These are phyloP conservation scores for Netelia fuscicornis DNA, from an alignment of 2,888 invertebrate genomes.

Conservation along the genomic window DNA sequence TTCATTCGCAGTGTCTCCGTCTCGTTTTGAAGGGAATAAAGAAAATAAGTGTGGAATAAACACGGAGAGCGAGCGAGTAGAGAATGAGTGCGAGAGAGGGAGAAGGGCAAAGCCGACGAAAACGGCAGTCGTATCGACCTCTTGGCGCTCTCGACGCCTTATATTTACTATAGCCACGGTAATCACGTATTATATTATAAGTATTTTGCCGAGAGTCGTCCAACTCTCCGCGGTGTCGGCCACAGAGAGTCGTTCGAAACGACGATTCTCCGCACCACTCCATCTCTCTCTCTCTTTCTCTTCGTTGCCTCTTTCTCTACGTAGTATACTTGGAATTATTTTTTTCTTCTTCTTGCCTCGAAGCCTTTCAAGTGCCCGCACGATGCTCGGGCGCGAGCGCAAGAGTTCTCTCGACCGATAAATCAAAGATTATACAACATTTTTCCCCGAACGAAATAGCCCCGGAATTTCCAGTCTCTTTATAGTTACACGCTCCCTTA, in stretches of 20 bases:
- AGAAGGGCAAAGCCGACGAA: conserved; percentile 55
- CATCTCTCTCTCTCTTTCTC: conserved; percentile 48
- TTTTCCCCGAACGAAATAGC: conserved; percentile 66
- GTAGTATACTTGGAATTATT: conserved; percentile 68
- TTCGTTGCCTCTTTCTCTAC: conserved; percentile 30
- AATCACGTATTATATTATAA: conserved; percentile 72
- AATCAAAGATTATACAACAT: conserved; percentile 73
- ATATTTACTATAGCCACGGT: conserved; percentile 72
- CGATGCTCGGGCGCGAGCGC: conserved; percentile 58
- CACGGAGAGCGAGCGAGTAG: not conserved
- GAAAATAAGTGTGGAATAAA: conserved; percentile 17
- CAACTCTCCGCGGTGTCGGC: conserved; percentile 88
- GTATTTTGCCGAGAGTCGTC: conserved; percentile 64
- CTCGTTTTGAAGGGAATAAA: conserved; percentile 29
- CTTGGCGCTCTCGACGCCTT: conserved; percentile 68
- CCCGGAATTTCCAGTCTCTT: conserved; percentile 64
- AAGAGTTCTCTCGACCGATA: conserved; percentile 65
- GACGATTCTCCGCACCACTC: conserved; percentile 63
- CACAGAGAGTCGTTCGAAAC: conserved; percentile 85
- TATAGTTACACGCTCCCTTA: conserved; percentile 49
- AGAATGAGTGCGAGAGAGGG: conserved; percentile 25
- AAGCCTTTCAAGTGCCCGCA: conserved; percentile 72
- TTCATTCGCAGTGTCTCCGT: conserved; percentile 33
- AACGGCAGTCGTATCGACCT: conserved; percentile 66
- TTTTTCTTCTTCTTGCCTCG: conserved; percentile 47